A percentile compares a stretch with the other conserved stretches of the same genome.
Conservation (phyloP, 2,888 invertebrate genomes). For the Xestobium rufovillosum region DNA sequence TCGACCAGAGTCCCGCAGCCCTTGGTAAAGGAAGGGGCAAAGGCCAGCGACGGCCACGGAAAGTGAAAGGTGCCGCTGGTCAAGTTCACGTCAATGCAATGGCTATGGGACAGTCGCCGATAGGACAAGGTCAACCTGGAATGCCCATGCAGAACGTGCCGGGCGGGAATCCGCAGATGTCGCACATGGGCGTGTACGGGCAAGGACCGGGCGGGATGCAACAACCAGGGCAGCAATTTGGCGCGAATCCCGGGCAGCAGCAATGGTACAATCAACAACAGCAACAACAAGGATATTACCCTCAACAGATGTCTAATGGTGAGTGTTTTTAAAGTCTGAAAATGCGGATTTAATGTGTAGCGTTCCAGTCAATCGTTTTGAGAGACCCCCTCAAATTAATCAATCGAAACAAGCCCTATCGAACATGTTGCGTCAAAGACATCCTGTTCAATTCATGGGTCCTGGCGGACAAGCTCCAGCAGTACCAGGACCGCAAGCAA, state of each 20-base stretch:
- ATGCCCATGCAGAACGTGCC: slow-evolving; percentile 34
- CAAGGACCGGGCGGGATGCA: slow-evolving; percentile 32
- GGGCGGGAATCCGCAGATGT: slow-evolving; percentile 35
- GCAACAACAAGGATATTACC: slow-evolving; percentile 43
- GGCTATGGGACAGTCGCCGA: slow-evolving; percentile 30
- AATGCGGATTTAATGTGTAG: slow-evolving; percentile 3
- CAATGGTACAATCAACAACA: slow-evolving; percentile 52
- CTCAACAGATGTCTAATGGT: slow-evolving; percentile 45
- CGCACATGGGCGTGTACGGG: slow-evolving; percentile 32
- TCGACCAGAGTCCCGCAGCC: slow-evolving; percentile 55
- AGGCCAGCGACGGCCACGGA: slow-evolving; percentile 48
- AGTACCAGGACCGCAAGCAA: slow-evolving; percentile 37
- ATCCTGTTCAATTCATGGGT: slow-evolving; percentile 50
- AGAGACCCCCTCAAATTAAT: slow-evolving; percentile 49
- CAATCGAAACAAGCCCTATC: slow-evolving; percentile 80
- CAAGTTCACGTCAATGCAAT: slow-evolving; percentile 22
- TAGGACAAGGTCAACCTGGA: slow-evolving; percentile 25
- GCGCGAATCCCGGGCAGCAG: slow-evolving; percentile 45
- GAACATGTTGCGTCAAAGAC: slow-evolving; percentile 73
- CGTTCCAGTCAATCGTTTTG: slow-evolving; percentile 43
- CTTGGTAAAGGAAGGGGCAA: slow-evolving; percentile 48
- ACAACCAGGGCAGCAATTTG: slow-evolving; percentile 38
- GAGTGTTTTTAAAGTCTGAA: slow-evolving; percentile 11
- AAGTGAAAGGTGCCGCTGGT: slow-evolving; percentile 14
- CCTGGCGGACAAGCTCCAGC: slow-evolving; percentile 35